Evolutionary conservation across 2,797 vertebrate species (phyloP).

Genomic region (Synaphobranchus kaupii): DNA sequence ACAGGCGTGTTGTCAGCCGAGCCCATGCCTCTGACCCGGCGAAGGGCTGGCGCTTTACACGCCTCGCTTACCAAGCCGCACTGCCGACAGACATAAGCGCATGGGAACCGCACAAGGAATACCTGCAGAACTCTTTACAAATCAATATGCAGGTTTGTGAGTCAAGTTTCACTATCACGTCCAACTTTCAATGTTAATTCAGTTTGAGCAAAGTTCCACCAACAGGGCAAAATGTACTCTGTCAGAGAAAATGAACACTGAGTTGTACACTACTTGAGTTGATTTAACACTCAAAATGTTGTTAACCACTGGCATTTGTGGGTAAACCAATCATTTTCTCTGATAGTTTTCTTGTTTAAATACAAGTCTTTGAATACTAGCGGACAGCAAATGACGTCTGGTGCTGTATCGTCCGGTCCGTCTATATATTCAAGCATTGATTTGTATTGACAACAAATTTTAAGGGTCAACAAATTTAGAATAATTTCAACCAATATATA

Average conservation of each 20-base stretch:
- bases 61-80: background rate
- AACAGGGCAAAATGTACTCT: background rate
- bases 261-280: background rate
- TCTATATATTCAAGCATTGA: background rate
- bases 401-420: conserved; percentile 14
- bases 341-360: conserved; percentile 42
- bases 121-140: background rate
- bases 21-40: background rate
- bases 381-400: background rate
- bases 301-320: background rate
- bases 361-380: conserved; percentile 38
- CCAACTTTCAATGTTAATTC: background rate
- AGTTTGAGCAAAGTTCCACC: background rate
- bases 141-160: background rate
- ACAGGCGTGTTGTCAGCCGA: conserved; percentile 15
- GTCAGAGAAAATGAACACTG: background rate
- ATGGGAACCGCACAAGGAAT: background rate
- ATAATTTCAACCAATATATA: background rate
- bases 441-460: background rate
- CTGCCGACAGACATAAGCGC: background rate
- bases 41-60: background rate
- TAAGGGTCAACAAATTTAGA: background rate
- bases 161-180: background rate
- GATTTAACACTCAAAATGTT: background rate
- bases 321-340: conserved; percentile 34